Evolutionary conservation across 2,888 invertebrate genomes (phyloP).

Genomic region (Kryphioiulus occultus): DNA sequence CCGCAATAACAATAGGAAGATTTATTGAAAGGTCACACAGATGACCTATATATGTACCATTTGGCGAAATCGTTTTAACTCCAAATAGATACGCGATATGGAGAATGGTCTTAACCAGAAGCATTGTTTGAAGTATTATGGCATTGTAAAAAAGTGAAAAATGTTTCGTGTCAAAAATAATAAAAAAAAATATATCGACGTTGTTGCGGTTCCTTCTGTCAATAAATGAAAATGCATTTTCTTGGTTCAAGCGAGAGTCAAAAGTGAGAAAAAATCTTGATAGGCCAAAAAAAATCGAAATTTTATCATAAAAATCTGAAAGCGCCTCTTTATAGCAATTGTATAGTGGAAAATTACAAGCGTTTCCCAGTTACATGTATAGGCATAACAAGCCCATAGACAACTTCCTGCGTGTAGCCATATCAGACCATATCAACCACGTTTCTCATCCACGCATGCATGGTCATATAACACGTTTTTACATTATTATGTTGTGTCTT

Average conservation of each 20-base stretch:
- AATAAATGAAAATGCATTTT: no score
- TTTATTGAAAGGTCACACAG: not conserved
- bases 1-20: not conserved
- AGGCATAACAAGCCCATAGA: not conserved
- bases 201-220: not conserved
- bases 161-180: not conserved
- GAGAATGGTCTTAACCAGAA: not conserved
- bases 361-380: no score
- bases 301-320: no score
- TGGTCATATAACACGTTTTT: no score
- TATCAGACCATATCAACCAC: no score
- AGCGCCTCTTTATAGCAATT: no score
- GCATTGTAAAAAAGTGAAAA: not conserved
- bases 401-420: not conserved
- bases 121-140: not conserved
- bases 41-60: not conserved
- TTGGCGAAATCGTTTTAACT: not conserved
- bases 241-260: no score
- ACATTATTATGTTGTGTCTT: no score
- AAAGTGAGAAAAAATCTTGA: no score
- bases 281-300: no score
- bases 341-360: no score
- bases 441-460: no score
- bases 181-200: not conserved
- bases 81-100: not conserved